A percentile compares a stretch with the other conserved stretches of the same genome.
phyloP scores from a whole-genome alignment of 2,888 invertebrate genomes.

The Cenopis cana region DNA sequence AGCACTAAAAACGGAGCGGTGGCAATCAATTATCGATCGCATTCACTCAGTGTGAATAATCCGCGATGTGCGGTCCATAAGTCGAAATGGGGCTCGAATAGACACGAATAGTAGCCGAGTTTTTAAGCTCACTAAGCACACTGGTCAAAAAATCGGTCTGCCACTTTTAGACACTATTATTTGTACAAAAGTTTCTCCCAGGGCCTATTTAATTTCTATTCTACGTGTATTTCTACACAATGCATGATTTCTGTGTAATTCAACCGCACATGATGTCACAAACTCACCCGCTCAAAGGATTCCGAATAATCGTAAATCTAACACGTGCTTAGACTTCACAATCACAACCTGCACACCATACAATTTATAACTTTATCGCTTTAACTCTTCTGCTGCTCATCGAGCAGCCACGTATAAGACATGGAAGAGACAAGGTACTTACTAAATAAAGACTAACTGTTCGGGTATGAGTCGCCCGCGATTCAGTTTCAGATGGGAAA shows the following conservation, averaged over 20 bases:
- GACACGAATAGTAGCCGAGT: constrained; percentile 32
- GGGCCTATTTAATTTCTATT: constrained; percentile 5
- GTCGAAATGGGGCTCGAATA: constrained; percentile 28
- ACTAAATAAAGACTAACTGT: not conserved
- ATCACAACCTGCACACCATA: constrained; percentile 42
- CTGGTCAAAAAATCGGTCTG: no score
- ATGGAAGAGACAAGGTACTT: constrained; percentile 7
- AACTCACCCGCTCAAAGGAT: constrained; percentile 59
- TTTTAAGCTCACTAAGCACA: not conserved
- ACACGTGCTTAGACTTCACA: constrained; percentile 66
- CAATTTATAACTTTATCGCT: constrained; percentile 10
- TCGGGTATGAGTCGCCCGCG: constrained; percentile 56
- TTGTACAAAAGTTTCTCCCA: not conserved
- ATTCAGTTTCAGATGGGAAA: constrained; percentile 64
- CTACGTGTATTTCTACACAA: constrained; percentile 10
- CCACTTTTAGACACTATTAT: no score
- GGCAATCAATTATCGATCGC: constrained; percentile 56
- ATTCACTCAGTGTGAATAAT: constrained; percentile 47
- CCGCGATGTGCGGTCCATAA: constrained; percentile 23
- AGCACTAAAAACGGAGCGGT: constrained; percentile 55
- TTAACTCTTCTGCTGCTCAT: not conserved
- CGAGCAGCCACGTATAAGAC: not conserved
- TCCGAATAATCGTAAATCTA: constrained; percentile 74
- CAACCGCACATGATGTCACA: constrained; percentile 42
- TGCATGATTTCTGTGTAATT: constrained; percentile 16